Base-by-base conservation (phyloP, 2,113 vertebrate genomes). In the Alces alces region DNA sequence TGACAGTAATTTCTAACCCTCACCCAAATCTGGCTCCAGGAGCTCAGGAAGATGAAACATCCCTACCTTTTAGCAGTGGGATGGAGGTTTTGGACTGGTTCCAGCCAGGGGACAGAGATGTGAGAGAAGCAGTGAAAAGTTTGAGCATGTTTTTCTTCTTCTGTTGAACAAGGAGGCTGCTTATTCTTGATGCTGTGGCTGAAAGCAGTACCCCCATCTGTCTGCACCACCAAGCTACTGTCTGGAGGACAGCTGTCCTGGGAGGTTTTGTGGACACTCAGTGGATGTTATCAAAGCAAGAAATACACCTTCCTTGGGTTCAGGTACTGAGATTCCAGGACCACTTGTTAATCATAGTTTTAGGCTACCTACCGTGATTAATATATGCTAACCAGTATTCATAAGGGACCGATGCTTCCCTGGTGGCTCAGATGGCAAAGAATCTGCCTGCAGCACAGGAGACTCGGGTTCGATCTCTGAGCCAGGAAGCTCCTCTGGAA, bases 1-100 rank as follows among this genome's bases (percentile, higher is more conserved):
- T 66, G 76, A 36, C 19, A 92, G 30, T 73, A 13, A 91, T 12
- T 91, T 94, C 78, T 80, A 21, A 17, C 39, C 30, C 52, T 92
- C 30, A 50, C 11, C 12, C 50, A 61, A 17, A 87, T 85, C 80
- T 86, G 33, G 1, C 76, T 94, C 36, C 9, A 80, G 58, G 10
- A 73, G 3, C 39, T 66, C 1, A 27, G 27, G 58, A 66, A 82
- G 28, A 57, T 54, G 58, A 90, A 96, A 39, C 12, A 25, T 14
- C 19, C 30, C 25, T 73, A 13, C 2, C 11, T 9, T 36, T 57
- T 83, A 78, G n/a, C 47, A 52, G 50, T 33, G 6, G 2, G 8
- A 7, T 84, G 7, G 23, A 89, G 6, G 55, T 25, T 52, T 66
- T 64, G 52, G 45, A 82, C 10, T 76, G 14, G 17, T 80, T 78